Conservation (phyloP, 2,113 vertebrate species). For the Emydura subglobosa region DNA sequence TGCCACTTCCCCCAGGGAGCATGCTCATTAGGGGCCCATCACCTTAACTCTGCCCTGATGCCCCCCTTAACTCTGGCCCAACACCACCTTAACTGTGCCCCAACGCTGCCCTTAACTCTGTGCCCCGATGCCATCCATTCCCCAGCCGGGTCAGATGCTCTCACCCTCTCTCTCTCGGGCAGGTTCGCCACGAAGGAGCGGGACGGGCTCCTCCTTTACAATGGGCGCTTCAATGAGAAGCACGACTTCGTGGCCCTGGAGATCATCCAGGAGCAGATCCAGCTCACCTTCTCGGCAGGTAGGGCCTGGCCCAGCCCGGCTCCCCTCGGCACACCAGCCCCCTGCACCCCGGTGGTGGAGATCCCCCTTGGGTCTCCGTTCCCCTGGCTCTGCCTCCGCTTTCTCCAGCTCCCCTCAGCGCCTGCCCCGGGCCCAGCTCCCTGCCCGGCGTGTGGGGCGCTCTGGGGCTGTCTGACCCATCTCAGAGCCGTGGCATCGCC, state of each 20-base stretch:
- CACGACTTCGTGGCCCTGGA: constrained; percentile 96
- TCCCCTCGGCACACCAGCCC: background rate
- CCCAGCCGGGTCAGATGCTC: background rate
- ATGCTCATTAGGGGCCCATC: background rate
- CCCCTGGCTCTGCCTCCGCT: background rate
- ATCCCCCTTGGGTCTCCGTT: background rate
- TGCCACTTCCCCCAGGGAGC: background rate
- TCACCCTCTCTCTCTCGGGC: background rate
- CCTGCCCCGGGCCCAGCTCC: background rate
- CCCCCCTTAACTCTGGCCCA: background rate
- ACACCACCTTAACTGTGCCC: background rate
- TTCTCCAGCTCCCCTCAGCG: background rate
- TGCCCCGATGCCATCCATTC: background rate
- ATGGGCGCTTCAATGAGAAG: constrained; percentile 95
- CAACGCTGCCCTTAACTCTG: background rate
- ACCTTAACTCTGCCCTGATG: background rate
- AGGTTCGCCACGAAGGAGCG: constrained; percentile 93
- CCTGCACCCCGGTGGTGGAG: background rate
- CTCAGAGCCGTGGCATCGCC: background rate
- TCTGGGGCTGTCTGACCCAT: too few relatives aligned
- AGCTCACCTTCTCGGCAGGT: constrained; percentile 97
- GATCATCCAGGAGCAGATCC: constrained; percentile 92
- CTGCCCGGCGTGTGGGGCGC: background rate
- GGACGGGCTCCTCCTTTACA: constrained; percentile 91
- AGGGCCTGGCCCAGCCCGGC: background rate